Conservation (phyloP, 2,113 vertebrate genomes). For the Hippocampus mohnikei region DNA sequence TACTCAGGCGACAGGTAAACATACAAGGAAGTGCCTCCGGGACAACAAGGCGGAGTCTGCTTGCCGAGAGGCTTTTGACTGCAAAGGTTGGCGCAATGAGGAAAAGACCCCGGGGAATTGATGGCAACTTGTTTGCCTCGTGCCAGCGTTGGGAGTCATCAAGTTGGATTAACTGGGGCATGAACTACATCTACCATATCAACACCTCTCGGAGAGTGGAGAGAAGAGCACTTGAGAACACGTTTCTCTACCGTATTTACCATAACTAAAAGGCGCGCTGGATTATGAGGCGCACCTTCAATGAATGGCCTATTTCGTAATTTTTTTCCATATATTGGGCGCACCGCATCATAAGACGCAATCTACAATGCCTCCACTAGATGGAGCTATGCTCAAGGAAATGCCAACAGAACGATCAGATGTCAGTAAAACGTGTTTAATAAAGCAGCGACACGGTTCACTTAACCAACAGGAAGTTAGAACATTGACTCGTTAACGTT, state of each 20-base stretch:
- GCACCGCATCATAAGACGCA: too few species aligned
- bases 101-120: background rate
- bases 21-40: slow-evolving; percentile 31
- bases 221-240: background rate
- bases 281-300: too few species aligned
- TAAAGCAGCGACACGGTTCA: too few species aligned
- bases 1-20: background rate
- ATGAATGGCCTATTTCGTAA: too few species aligned
- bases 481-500: too few species aligned
- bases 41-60: slow-evolving; percentile 16
- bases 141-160: background rate
- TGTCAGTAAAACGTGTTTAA: too few species aligned
- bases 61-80: slow-evolving; percentile 14
- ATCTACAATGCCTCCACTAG: too few species aligned
- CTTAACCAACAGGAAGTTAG: too few species aligned
- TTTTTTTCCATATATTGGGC: too few species aligned
- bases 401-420: too few species aligned
- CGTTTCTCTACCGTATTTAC: background rate
- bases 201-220: background rate
- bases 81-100: background rate
- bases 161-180: background rate
- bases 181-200: background rate
- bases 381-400: too few species aligned
- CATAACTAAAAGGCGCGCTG: too few species aligned
- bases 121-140: background rate